Evolutionary conservation across 2,113 vertebrate genomes (phyloP).

Genomic region (Sylvia atricapilla): DNA sequence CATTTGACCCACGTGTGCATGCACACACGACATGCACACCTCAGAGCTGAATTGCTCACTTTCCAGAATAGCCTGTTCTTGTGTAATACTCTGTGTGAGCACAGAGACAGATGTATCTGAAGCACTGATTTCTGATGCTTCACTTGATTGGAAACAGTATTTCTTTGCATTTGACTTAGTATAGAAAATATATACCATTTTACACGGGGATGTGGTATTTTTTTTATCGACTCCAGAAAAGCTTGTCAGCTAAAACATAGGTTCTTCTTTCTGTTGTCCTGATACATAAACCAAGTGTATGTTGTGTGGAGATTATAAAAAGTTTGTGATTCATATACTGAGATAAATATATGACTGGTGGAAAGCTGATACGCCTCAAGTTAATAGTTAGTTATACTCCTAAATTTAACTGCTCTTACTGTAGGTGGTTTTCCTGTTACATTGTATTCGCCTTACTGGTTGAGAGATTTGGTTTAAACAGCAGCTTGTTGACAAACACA

Average conservation of each 20-base stretch:
- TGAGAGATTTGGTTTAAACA: not conserved
- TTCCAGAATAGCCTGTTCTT: slow-evolving; percentile 16
- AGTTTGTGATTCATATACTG: not conserved
- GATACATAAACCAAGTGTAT: not conserved
- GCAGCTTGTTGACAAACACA: not conserved
- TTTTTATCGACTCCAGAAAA: not conserved
- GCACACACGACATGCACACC: not conserved
- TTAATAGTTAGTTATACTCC: not conserved
- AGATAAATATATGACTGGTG: not conserved
- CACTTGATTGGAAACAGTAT: not conserved
- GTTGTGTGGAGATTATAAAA: not conserved
- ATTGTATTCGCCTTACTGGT: not conserved
- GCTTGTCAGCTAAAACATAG: not conserved
- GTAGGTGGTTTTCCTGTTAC: not conserved
- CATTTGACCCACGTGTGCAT: not conserved
- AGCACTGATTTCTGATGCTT: not conserved
- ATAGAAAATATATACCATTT: not conserved
- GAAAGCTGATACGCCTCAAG: not conserved
- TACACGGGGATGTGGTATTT: not conserved
- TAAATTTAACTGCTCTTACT: not conserved
- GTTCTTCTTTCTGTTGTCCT: not conserved
- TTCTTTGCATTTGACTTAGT: not conserved
- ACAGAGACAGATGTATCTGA: too few relatives aligned
- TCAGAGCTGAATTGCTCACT: not conserved
- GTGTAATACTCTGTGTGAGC: not conserved